phyloP scores from a whole-genome alignment of 2,113 vertebrate species.

The Zapornia atra region DNA sequence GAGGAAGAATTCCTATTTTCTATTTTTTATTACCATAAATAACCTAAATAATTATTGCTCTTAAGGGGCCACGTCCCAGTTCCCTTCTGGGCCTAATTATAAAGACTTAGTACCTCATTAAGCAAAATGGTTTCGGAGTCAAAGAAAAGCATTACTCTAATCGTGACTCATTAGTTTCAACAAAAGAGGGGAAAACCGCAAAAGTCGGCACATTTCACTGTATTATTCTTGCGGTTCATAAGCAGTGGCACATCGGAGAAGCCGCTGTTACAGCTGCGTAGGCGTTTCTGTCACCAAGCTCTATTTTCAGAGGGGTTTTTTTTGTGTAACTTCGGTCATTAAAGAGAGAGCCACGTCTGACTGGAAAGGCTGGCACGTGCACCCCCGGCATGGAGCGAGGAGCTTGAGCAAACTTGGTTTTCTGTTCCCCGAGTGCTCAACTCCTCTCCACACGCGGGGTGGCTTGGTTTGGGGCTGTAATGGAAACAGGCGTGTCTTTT shows the following conservation, averaged over 20 bases:
- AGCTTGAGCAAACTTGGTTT: neutral
- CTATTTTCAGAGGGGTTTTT: neutral
- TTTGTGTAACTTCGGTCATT: neutral
- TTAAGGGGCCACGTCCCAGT: slow-evolving; percentile 78
- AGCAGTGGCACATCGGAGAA: slow-evolving; percentile 23
- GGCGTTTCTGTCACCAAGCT: slow-evolving; percentile 11
- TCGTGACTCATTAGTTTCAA: slow-evolving; percentile 84
- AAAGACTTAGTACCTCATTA: slow-evolving; percentile 89
- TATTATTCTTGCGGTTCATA: slow-evolving; percentile 60
- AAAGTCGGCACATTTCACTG: slow-evolving; percentile 62
- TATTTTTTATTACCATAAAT: slow-evolving; percentile 88
- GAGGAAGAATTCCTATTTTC: slow-evolving; percentile 84
- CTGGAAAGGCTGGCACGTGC: neutral
- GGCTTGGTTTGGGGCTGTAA: neutral
- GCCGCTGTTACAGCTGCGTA: slow-evolving; percentile 36
- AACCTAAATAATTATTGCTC: slow-evolving; percentile 87
- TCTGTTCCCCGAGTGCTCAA: neutral
- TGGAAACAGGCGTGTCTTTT: fast-evolving
- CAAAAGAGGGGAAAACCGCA: slow-evolving; percentile 73
- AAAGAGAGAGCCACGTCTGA: neutral
- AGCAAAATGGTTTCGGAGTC: slow-evolving; percentile 82
- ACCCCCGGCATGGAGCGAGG: fast-evolving
- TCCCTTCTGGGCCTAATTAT: slow-evolving; percentile 88
- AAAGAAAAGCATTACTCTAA: slow-evolving; percentile 82
- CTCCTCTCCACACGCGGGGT: fast-evolving